A percentile compares a stretch with the other conserved stretches of the same genome.
Evolutionary conservation across 2,888 invertebrate genomes (phyloP).

Genomic region (Rhagium mordax): DNA sequence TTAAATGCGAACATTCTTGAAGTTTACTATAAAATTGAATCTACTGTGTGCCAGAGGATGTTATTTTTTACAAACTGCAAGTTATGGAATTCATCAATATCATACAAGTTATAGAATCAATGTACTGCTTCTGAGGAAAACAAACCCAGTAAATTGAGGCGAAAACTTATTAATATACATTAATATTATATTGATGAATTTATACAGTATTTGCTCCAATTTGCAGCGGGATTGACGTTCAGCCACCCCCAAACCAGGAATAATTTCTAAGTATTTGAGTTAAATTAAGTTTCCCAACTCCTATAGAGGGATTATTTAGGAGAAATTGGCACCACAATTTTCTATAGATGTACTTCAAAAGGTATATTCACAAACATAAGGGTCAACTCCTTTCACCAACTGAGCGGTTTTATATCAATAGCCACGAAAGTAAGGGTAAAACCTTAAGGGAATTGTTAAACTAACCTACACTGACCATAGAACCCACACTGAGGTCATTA

Average conservation of each 20-base stretch:
- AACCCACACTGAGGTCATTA: not conserved
- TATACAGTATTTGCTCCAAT: not conserved
- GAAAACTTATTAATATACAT: not conserved
- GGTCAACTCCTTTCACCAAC: slow-evolving; percentile 22
- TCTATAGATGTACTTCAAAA: slow-evolving; percentile 22
- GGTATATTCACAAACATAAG: slow-evolving; percentile 21
- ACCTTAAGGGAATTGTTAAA: slow-evolving; percentile 16
- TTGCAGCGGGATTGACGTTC: not conserved
- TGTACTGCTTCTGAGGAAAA: too few relatives aligned
- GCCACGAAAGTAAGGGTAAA: slow-evolving; percentile 24
- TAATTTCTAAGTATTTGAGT: slow-evolving; percentile 5
- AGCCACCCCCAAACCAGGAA: not conserved
- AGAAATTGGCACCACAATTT: slow-evolving; percentile 21
- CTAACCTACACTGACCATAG: slow-evolving; percentile 4
- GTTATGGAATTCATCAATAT: too few relatives aligned
- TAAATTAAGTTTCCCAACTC: slow-evolving; percentile 13
- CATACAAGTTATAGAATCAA: too few relatives aligned
- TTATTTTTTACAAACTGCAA: too few relatives aligned
- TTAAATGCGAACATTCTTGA: too few relatives aligned
- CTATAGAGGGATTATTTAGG: slow-evolving; percentile 12
- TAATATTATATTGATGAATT: not conserved
- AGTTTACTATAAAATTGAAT: too few relatives aligned
- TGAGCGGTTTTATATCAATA: slow-evolving; percentile 28
- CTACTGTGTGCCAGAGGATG: too few relatives aligned
- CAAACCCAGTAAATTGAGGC: not conserved